A percentile compares a stretch with the other conserved stretches of the same genome.
Evolutionary conservation across 2,113 vertebrate genomes (phyloP).

Genomic region (Pycnonotus jocosus): DNA sequence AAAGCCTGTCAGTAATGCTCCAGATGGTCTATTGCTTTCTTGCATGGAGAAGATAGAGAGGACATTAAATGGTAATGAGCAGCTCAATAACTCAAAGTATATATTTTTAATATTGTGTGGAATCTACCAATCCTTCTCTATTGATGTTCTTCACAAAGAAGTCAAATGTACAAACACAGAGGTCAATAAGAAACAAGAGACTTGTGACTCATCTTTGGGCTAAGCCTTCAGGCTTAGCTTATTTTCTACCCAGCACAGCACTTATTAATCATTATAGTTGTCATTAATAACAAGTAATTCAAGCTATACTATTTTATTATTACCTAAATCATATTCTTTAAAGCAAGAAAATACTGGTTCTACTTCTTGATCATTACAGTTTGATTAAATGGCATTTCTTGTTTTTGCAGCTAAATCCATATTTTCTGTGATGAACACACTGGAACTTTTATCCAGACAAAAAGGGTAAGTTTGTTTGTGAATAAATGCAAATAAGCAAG

Average conservation of each 20-base stretch:
- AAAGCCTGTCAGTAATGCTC: not conserved
- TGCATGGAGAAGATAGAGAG: conserved; percentile 77
- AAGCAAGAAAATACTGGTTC: not conserved
- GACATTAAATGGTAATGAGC: conserved; percentile 71
- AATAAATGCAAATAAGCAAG: not conserved
- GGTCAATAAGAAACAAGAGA: not conserved
- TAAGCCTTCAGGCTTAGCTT: not conserved
- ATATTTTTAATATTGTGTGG: not conserved
- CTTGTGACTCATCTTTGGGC: not conserved
- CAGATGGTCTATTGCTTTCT: conserved; percentile 50
- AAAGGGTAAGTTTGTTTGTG: conserved; percentile 71
- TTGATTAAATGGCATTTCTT: not conserved
- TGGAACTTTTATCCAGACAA: conserved; percentile 78
- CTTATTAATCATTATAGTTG: not conserved
- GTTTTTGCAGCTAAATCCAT: conserved; percentile 71
- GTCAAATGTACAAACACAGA: not conserved
- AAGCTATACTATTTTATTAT: not conserved
- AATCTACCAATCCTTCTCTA: not conserved
- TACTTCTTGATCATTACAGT: not conserved
- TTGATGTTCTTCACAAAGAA: not conserved
- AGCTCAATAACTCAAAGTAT: not conserved
- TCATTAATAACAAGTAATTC: not conserved
- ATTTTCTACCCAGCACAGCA: not conserved
- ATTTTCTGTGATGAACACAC: conserved; percentile 63
- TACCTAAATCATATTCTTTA: not conserved